These are phyloP conservation scores for Bombycilla garrulus DNA, from an alignment of 2,113 vertebrate genomes.

Conservation along the genomic window DNA sequence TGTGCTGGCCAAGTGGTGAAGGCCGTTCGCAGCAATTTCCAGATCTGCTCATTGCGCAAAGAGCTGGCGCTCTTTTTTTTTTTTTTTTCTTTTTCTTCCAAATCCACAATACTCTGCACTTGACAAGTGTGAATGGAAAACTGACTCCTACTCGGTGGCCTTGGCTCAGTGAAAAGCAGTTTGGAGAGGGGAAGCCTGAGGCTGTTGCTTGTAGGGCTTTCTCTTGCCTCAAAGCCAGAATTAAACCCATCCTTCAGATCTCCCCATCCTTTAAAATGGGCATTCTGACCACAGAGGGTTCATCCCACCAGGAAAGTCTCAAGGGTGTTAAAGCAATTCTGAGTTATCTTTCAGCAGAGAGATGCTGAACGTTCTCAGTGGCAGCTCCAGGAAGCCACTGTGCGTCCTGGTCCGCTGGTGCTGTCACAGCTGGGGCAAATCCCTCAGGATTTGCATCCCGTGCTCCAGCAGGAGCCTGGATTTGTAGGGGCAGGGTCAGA, in stretches of 20 bases:
- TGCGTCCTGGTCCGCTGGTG: neutral
- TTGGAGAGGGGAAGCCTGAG: neutral
- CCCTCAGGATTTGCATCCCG: neutral
- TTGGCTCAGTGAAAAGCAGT: neutral
- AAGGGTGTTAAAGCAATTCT: neutral
- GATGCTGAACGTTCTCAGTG: neutral
- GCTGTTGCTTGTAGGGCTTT: neutral
- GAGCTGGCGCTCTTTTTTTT: neutral
- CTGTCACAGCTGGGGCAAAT: neutral
- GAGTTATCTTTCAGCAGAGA: neutral
- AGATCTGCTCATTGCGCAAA: neutral
- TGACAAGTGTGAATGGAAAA: neutral
- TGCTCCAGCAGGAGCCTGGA: neutral
- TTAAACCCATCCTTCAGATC: neutral
- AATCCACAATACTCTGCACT: neutral
- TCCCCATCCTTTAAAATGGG: neutral
- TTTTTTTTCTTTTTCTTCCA: neutral
- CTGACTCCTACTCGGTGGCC: neutral
- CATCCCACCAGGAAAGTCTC: neutral
- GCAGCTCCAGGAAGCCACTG: neutral
- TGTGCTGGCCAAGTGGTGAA: neutral
- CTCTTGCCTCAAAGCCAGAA: neutral
- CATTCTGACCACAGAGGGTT: neutral
- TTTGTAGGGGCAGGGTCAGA: too few species aligned
- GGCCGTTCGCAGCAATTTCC: neutral